Evolutionary conservation across 2,113 vertebrate genomes (phyloP).

Genomic region (Otis tarda): DNA sequence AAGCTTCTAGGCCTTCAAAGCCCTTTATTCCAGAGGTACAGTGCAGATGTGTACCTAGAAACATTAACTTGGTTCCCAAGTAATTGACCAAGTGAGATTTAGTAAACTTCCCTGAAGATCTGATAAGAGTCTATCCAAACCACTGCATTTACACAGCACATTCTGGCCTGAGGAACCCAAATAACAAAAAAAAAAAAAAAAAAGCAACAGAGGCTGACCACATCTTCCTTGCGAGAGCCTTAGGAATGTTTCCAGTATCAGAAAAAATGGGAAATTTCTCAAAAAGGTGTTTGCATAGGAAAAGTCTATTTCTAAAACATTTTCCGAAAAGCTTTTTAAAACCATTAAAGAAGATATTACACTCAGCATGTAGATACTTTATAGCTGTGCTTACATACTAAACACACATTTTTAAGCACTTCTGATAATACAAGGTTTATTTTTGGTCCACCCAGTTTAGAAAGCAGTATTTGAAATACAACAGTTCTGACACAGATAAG

Average conservation of each 20-base stretch:
- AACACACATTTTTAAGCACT: neutral
- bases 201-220: neutral
- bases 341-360: neutral
- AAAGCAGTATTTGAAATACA: neutral
- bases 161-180: neutral
- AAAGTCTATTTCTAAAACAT: neutral
- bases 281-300: no score
- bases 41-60: neutral
- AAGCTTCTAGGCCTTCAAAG: neutral
- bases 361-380: neutral
- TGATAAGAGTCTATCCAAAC: neutral
- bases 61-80: neutral
- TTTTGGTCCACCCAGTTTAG: neutral
- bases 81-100: neutral
- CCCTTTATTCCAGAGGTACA: neutral
- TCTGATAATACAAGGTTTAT: fast-evolving
- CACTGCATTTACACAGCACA: neutral
- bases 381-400: neutral
- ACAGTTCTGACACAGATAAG: neutral
- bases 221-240: neutral
- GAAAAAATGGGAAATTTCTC: neutral
- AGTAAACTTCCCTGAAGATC: neutral
- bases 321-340: neutral
- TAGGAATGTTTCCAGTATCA: fast-evolving
- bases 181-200: no score